phyloP scores from a whole-genome alignment of 35 echinoderm and acorn worm species.

The Ophioderma brevispina region DNA sequence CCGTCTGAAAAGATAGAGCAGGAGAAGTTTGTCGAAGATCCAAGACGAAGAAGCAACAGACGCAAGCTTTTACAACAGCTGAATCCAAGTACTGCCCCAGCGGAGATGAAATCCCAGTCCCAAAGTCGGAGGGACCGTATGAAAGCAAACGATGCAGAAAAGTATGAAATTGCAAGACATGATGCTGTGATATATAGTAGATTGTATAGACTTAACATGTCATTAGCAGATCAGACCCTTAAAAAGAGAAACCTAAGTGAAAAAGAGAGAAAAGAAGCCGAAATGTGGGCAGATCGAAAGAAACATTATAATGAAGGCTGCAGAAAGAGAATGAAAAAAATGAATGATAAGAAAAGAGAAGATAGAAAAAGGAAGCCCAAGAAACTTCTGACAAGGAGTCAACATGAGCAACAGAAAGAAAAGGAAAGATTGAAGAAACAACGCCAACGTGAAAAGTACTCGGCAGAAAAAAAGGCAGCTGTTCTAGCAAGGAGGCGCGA shows the following conservation, averaged over 20 bases:
- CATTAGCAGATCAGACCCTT: neutral
- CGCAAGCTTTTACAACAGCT: too few relatives aligned
- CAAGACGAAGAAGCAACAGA: too few relatives aligned
- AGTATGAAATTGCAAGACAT: neutral
- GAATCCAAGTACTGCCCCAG: too few relatives aligned
- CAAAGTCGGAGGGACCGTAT: neutral
- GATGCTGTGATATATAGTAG: neutral
- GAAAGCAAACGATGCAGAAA: neutral
- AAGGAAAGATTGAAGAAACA: neutral
- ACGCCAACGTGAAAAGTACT: neutral
- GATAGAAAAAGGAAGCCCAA: neutral
- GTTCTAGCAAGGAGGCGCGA: neutral
- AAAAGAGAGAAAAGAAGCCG: conserved; percentile 4
- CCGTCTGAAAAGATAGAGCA: too few relatives aligned
- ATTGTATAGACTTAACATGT: neutral
- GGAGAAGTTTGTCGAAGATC: too few relatives aligned
- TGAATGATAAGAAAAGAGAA: conserved; percentile 26
- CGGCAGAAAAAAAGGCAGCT: neutral
- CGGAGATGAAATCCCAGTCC: neutral
- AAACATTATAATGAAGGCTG: conserved; percentile 5
- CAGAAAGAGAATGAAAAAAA: conserved; percentile 25
- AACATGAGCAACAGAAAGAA: neutral
- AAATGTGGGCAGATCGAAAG: neutral
- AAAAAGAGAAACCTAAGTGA: neutral
- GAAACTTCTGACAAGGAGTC: conserved; percentile 9